Conservation (phyloP, 2,113 vertebrate genomes). For the Ciconia stormi region DNA sequence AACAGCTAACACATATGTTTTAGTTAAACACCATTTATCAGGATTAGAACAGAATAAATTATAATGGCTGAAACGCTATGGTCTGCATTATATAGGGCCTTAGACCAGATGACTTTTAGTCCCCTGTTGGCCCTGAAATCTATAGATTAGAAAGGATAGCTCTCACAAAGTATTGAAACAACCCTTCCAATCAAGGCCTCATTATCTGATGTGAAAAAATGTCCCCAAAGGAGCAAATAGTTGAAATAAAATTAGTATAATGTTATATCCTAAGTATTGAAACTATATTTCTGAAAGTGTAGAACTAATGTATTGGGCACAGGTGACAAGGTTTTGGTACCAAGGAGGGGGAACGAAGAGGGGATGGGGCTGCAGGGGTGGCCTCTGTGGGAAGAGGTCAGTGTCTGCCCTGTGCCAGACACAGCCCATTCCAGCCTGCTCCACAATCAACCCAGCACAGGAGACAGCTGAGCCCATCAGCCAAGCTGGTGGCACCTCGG, state of each 20-base stretch:
- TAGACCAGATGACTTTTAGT: neutral
- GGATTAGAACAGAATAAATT: neutral
- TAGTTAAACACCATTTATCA: neutral
- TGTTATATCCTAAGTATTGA: neutral
- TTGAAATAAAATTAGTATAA: neutral
- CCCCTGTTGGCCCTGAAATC: neutral
- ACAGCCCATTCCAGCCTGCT: rapidly evolving
- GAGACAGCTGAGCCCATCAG: neutral
- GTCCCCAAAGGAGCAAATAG: neutral
- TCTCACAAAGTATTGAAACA: neutral
- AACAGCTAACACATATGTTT: neutral
- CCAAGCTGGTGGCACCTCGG: neutral
- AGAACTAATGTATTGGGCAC: neutral
- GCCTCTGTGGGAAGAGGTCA: neutral
- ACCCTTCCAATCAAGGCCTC: neutral
- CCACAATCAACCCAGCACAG: neutral
- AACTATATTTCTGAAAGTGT: neutral
- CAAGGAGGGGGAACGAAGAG: neutral
- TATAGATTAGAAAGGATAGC: neutral
- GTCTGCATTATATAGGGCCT: neutral
- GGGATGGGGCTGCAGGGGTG: neutral
- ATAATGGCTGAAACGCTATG: neutral
- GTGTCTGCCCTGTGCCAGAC: neutral
- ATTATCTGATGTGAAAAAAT: neutral
- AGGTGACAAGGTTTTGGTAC: neutral